Base-by-base conservation (phyloP, 2,797 vertebrate genomes). In the Limnodromus scolopaceus region DNA sequence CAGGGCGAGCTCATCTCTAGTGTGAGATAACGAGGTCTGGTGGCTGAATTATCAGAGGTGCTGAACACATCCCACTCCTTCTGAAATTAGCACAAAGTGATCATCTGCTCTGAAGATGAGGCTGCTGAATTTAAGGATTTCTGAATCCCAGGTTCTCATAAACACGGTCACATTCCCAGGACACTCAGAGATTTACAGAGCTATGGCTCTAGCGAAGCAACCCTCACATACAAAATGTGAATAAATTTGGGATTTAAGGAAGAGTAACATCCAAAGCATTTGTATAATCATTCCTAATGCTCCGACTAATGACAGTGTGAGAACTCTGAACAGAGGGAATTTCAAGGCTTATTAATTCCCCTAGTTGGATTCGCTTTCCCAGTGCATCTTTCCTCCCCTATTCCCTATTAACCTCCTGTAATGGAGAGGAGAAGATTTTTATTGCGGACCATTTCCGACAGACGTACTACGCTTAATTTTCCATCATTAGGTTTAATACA, bases 261-360 rank as follows among this genome's bases (percentile, higher is more conserved):
- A 95, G 94, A 94, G 93, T 93, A 94, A 94, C 88, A 93, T 94
- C 87, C 85, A 93, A 94, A 97, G 95, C 96, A 95, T 96, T 97
- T 96, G 93, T 97, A 97, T 95, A 97, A 96, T 96, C 97, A 97
- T 91, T 91, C 86, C 87, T 96, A 97, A 96, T 84, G 96, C 92
- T 61, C 75, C 41, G 3, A 83, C 95, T 98, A 98, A 98, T 97
- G 97, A 97, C 89, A 95, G 81, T 96, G 72, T 85, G 84, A 97
- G 96, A 96, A 96, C 95, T 97, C 63, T 30, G 96, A 97, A 98
- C 96, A 97, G 95, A 97, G 97, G 97, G 97, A 97, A 97, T 98
- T 97, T 98, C 98, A 98, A 98, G 98, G 98, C 97, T 97, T 98
- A 98, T 98, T 98, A 98, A 98, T 98, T 97, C 95, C 94, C 87